A percentile compares a stretch with the other conserved stretches of the same genome.
phyloP scores from a whole-genome alignment of 2,888 invertebrate species.

The Eustalomyia histrio region DNA sequence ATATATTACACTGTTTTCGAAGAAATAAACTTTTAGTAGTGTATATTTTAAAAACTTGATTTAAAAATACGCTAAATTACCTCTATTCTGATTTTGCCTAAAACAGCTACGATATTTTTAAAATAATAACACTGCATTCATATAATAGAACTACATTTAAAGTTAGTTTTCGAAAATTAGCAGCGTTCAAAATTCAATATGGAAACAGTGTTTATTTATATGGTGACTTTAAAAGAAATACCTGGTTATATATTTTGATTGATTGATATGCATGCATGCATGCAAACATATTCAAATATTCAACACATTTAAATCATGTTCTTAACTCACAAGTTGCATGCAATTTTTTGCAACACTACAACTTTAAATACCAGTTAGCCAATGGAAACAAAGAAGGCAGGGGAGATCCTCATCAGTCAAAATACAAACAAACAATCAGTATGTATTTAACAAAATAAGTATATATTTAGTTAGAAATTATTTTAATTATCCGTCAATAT shows the following conservation, averaged over 20 bases:
- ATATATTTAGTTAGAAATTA: slow-evolving; percentile 48
- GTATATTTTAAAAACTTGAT: too few relatives aligned
- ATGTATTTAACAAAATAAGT: slow-evolving; percentile 40
- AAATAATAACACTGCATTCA: too few relatives aligned
- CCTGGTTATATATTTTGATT: slow-evolving; percentile 31
- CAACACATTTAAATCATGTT: slow-evolving; percentile 41
- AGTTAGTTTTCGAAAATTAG: too few relatives aligned
- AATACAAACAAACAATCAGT: slow-evolving; percentile 28
- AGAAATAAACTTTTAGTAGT: too few relatives aligned
- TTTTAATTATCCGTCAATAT: slow-evolving; percentile 57
- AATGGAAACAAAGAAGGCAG: neutral
- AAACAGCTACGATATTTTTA: too few relatives aligned
- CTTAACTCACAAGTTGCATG: slow-evolving; percentile 26
- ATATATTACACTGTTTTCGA: neutral
- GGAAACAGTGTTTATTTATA: neutral
- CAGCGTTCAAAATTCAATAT: too few relatives aligned
- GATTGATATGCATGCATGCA: slow-evolving; percentile 39
- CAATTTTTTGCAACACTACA: neutral
- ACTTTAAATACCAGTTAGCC: neutral
- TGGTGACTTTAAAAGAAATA: neutral
- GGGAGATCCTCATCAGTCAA: slow-evolving; percentile 2
- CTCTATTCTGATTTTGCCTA: too few relatives aligned
- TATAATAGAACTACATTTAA: too few relatives aligned
- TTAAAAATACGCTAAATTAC: too few relatives aligned
- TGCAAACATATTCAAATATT: slow-evolving; percentile 40